Evolutionary conservation across 2,113 vertebrate genomes (phyloP).

Genomic region (Felis catus): DNA sequence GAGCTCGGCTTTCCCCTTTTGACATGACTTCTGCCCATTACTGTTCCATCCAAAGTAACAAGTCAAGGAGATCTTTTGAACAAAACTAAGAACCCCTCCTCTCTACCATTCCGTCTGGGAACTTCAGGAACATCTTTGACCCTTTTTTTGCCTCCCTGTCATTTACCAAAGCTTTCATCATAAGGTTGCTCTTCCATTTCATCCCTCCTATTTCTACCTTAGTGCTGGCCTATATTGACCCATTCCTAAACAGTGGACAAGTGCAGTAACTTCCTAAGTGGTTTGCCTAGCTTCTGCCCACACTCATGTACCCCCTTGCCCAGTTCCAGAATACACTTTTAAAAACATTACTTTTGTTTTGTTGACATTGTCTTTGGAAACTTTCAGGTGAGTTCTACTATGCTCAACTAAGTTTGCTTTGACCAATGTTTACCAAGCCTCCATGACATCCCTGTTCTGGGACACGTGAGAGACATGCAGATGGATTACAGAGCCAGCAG

Average conservation of each 20-base stretch:
- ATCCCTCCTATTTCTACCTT: not conserved
- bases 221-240: not conserved
- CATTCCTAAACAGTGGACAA: not conserved
- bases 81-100: not conserved
- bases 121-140: not conserved
- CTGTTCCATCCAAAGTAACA: not conserved
- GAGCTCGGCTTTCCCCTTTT: not conserved
- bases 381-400: not conserved
- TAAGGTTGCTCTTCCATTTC: not conserved
- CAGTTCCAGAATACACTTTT: not conserved
- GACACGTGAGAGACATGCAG: not conserved
- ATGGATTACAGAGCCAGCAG: not conserved
- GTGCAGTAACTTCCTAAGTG: not conserved
- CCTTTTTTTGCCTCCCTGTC: not conserved
- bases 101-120: not conserved
- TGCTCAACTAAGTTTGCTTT: not conserved
- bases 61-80: not conserved
- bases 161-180: not conserved
- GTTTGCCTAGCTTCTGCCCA: not conserved
- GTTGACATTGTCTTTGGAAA: not conserved
- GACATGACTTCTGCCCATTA: not conserved
- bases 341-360: not conserved
- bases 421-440: not conserved
- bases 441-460: not conserved
- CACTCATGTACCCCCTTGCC: not conserved